Evolutionary conservation across 2,797 vertebrate species (phyloP).

Genomic region (Intellagama lesueurii): DNA sequence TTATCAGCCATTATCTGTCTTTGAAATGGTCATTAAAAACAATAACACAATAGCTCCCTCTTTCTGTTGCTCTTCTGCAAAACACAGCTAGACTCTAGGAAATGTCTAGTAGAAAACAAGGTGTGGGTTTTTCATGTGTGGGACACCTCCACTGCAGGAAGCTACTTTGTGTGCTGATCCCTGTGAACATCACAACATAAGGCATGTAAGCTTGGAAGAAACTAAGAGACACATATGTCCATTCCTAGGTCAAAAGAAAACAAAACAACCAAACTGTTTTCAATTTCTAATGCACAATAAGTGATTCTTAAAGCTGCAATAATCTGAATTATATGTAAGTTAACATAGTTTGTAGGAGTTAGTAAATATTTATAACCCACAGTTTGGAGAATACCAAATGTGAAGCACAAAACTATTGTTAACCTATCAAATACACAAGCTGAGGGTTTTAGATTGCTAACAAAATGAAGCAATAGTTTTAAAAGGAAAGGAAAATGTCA

Average conservation of each 20-base stretch:
- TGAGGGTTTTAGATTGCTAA: neutral
- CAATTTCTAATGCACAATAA: neutral
- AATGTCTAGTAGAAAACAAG: neutral
- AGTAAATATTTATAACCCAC: fast-evolving
- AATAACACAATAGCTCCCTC: neutral
- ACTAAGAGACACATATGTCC: neutral
- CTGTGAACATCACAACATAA: neutral
- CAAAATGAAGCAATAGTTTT: neutral
- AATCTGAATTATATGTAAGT: conserved; percentile 3
- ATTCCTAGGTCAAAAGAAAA: neutral
- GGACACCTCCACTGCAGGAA: neutral
- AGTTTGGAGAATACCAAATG: conserved; percentile 30
- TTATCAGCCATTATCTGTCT: neutral
- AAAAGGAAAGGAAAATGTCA: neutral
- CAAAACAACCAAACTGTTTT: neutral
- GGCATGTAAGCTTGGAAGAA: neutral
- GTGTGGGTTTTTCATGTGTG: too few species aligned
- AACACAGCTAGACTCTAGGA: neutral
- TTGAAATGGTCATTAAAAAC: neutral
- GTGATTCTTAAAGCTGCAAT: neutral
- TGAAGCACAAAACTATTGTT: neutral
- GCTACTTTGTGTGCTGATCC: neutral
- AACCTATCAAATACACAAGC: conserved; percentile 5
- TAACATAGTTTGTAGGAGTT: conserved; percentile 46
- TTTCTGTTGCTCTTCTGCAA: neutral